Evolutionary conservation across 2,888 invertebrate genomes (phyloP), one percentile per base, ranked within the genome.

Genomic region (Danaus chrysippus): DNA sequence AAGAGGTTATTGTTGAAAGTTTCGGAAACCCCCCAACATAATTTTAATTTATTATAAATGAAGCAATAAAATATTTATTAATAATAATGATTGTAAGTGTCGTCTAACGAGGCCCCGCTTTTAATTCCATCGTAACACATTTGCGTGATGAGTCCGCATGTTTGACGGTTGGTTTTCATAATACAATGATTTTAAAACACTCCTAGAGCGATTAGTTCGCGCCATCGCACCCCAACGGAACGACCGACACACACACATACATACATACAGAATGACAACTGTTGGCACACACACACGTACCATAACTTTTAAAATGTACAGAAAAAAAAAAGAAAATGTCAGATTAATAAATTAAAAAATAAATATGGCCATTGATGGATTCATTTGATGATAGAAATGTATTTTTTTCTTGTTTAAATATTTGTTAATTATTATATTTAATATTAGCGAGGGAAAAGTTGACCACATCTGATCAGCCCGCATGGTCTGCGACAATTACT

Each of bases 161-260:
- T 73, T 75, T 76, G 79, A 79, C 79, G 81, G 82, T 79, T 82
- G 86, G 82, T 84, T 81, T 81, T 83, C 80, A 82, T 87, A 87
- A 88, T 87, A 87, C 82, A 81, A 81, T 81, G 80, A 82, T 83
- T 86, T 81, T 77, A 80, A 81, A 82, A 75, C 81, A 77, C 83
- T 85, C 85, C 23, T 34, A 72, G 65, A 79, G 81, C 79, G 82
- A 87, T 88, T 88, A 87, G 82, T 81, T 79, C 76, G 79, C 84
- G 82, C 84, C 86, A 83, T 77, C 74, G 69, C 69, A 70, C 69
- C 72, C 70, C 54, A 54, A 59, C 49, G 44, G 59, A 58, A 58
- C 44, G 23, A 57, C 53, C 54, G 61, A n/a, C n/a, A n/a, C n/a
- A n/a, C 61, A 5, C 23, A 34, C 23, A 34, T 44, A 61, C 59